Evolutionary conservation across 2,888 invertebrate species (phyloP).

Genomic region (Pherbina coryleti): DNA sequence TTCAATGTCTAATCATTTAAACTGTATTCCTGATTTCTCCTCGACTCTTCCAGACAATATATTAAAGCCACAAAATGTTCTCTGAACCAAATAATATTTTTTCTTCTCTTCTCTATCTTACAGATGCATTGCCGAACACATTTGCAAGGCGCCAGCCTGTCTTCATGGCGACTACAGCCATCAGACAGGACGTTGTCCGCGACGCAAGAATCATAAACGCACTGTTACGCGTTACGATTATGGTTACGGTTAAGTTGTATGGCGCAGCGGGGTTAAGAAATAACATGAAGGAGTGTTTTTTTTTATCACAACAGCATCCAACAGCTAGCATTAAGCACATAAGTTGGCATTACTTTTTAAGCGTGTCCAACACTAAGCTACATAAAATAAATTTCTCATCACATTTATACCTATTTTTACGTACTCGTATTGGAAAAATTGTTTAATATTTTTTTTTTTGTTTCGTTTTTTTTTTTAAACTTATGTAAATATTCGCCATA

Average conservation of each 20-base stretch:
- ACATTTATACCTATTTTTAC: background rate
- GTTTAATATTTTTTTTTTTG: background rate
- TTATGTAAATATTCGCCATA: constrained; percentile 16
- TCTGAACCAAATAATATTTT: background rate
- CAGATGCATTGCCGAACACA: constrained; percentile 63
- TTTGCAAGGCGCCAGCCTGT: constrained; percentile 63
- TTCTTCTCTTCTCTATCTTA: constrained; percentile 27
- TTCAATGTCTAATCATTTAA: background rate
- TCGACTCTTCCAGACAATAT: background rate
- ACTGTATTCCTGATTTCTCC: background rate
- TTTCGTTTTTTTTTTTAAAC: background rate
- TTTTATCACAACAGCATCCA: background rate
- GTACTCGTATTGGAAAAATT: background rate
- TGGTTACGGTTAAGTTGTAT: constrained; percentile 54
- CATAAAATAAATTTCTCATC: background rate
- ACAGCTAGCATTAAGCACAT: background rate
- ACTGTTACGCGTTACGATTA: constrained; percentile 46
- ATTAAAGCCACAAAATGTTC: too few species aligned
- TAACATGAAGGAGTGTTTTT: background rate
- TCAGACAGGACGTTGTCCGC: constrained; percentile 66
- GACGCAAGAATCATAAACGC: constrained; percentile 48
- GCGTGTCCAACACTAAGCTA: background rate
- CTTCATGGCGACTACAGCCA: constrained; percentile 61
- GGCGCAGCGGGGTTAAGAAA: background rate
- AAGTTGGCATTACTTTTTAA: constrained; percentile 13